These are phyloP conservation scores for Trachymyrmex septentrionalis DNA, from an alignment of 1,140 invertebrate species.

Conservation along the genomic window DNA sequence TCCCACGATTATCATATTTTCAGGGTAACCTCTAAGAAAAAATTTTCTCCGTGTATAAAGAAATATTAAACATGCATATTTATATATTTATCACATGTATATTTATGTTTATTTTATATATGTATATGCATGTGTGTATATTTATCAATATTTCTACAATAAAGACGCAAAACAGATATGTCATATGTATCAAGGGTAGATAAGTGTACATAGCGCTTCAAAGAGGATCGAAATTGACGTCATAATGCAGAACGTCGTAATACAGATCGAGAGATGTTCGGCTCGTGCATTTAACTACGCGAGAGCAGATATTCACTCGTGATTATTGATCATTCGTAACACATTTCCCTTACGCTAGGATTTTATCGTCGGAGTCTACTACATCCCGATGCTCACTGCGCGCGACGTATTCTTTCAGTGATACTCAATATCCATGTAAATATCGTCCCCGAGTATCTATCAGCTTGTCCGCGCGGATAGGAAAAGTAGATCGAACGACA, in stretches of 20 bases:
- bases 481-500: conserved; percentile 6
- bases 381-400: neutral
- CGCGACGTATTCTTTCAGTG: neutral
- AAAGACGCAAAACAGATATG: neutral
- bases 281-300: neutral
- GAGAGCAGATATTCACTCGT: neutral
- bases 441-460: conserved; percentile 4
- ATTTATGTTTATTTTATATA: neutral
- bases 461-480: neutral
- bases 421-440: conserved; percentile 38
- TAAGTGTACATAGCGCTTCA: neutral
- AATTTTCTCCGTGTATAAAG: neutral
- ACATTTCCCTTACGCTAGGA: conserved; percentile 11
- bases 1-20: too few species aligned
- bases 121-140: neutral
- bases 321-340: conserved; percentile 36
- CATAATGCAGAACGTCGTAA: neutral
- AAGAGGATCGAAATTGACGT: neutral
- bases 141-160: neutral
- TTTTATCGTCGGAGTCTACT: neutral
- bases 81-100: neutral
- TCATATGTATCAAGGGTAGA: neutral
- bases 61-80: neutral
- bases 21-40: too few species aligned
- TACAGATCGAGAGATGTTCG: neutral